phyloP scores from a whole-genome alignment of 53 echinoderm and acorn worm genomes.

The Stichopus horrens region DNA sequence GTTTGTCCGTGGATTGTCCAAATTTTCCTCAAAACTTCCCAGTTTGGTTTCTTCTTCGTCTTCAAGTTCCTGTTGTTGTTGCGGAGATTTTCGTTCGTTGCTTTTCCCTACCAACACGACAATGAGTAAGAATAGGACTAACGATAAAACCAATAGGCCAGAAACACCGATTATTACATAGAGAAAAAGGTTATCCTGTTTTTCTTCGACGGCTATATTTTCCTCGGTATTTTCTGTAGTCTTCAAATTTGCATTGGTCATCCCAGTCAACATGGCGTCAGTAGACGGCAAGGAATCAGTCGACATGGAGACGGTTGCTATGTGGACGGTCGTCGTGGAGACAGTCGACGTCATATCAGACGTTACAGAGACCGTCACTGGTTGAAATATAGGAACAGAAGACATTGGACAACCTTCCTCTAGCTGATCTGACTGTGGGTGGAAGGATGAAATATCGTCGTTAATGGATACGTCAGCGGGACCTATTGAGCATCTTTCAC shows the following conservation, averaged over 20 bases:
- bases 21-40: no score
- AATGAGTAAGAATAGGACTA: neutral
- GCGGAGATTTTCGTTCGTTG: neutral
- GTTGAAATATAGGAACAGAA: no score
- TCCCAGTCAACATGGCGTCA: no score
- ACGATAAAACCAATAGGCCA: neutral
- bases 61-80: no score
- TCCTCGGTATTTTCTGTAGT: neutral
- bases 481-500: conserved; percentile 12
- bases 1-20: no score
- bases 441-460: neutral
- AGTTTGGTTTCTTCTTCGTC: no score
- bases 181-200: neutral
- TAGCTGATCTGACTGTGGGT: neutral
- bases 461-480: neutral
- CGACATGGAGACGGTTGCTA: no score
- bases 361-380: no score
- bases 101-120: neutral
- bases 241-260: no score
- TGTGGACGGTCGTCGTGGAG: no score
- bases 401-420: neutral
- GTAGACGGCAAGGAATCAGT: no score
- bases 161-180: neutral
- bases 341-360: no score
- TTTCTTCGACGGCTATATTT: neutral